Evolutionary conservation across 2,888 invertebrate species (phyloP).

Genomic region (Gastrophysa polygoni): DNA sequence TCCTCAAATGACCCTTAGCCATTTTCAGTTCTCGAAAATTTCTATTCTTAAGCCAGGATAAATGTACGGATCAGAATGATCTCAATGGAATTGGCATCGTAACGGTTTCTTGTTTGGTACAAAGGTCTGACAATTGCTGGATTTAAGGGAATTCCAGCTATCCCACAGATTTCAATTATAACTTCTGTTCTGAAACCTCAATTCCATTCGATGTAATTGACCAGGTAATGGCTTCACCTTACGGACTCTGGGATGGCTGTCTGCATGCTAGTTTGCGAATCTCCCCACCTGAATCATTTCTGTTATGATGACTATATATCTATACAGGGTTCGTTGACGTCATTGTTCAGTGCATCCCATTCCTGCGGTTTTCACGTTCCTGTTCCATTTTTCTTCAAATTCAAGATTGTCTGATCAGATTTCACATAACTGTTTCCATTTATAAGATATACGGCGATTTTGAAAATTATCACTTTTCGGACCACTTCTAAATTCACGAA

Average conservation of each 20-base stretch:
- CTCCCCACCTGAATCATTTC: constrained; percentile 51
- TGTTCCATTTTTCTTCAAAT: too few relatives aligned
- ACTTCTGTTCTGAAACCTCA: constrained; percentile 57
- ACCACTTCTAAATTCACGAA: too few relatives aligned
- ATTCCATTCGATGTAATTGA: constrained; percentile 59
- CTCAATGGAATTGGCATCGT: constrained; percentile 40
- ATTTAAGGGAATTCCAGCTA: constrained; percentile 58
- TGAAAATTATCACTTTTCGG: too few relatives aligned
- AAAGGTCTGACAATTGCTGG: constrained; percentile 57
- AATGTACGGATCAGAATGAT: constrained; percentile 13
- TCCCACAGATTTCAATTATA: constrained; percentile 60
- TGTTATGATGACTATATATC: constrained; percentile 41
- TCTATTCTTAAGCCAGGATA: too few relatives aligned
- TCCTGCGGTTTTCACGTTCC: too few relatives aligned
- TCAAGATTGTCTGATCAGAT: too few relatives aligned
- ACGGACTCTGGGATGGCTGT: constrained; percentile 51
- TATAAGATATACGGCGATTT: too few relatives aligned
- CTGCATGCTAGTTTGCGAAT: constrained; percentile 49
- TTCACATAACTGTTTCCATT: too few relatives aligned
- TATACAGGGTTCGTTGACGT: neutral
- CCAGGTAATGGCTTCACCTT: constrained; percentile 59
- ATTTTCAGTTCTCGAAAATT: too few relatives aligned
- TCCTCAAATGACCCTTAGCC: too few relatives aligned
- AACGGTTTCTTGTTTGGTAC: constrained; percentile 38
- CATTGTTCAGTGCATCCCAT: too few relatives aligned